phyloP scores from a whole-genome alignment of 1,140 invertebrate genomes.

The Mizuhopecten yessoensis region DNA sequence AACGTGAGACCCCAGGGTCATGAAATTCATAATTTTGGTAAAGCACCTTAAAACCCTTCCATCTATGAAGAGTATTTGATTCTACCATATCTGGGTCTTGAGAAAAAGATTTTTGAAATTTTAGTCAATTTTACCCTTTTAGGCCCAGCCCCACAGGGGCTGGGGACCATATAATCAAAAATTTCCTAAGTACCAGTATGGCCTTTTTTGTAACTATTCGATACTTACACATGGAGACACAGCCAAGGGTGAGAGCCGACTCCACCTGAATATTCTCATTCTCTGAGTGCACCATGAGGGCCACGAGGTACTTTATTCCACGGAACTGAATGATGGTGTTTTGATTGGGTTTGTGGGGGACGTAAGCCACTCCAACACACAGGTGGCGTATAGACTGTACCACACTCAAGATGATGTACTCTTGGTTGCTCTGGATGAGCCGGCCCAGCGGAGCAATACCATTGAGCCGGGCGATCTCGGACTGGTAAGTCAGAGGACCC shows the following conservation, averaged over 20 bases:
- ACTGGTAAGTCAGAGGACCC: constrained; percentile 78
- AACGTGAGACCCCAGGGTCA: too few relatives aligned
- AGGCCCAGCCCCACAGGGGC: too few relatives aligned
- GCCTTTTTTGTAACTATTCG: too few relatives aligned
- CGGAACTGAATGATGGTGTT: constrained; percentile 74
- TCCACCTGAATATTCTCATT: constrained; percentile 81
- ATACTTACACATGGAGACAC: constrained; percentile 79
- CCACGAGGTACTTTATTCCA: constrained; percentile 79
- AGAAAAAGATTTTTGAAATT: too few relatives aligned
- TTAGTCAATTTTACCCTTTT: too few relatives aligned
- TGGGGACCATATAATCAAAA: too few relatives aligned
- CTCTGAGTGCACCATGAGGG: constrained; percentile 79
- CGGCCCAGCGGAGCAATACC: constrained; percentile 79
- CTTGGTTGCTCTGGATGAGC: constrained; percentile 77
- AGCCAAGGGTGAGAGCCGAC: constrained; percentile 79
- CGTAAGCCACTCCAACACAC: constrained; percentile 81
- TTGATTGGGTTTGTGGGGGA: constrained; percentile 80
- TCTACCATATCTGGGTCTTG: too few relatives aligned
- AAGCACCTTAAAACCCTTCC: too few relatives aligned
- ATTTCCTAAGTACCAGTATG: too few relatives aligned
- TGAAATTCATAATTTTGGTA: too few relatives aligned
- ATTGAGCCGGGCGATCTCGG: constrained; percentile 78
- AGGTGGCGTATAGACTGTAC: constrained; percentile 79
- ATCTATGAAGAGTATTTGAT: too few relatives aligned
- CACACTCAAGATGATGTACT: constrained; percentile 81